A percentile compares a stretch with the other conserved stretches of the same genome.
phyloP scores from a whole-genome alignment of 2,888 invertebrate genomes.

The Andrena fulva region DNA sequence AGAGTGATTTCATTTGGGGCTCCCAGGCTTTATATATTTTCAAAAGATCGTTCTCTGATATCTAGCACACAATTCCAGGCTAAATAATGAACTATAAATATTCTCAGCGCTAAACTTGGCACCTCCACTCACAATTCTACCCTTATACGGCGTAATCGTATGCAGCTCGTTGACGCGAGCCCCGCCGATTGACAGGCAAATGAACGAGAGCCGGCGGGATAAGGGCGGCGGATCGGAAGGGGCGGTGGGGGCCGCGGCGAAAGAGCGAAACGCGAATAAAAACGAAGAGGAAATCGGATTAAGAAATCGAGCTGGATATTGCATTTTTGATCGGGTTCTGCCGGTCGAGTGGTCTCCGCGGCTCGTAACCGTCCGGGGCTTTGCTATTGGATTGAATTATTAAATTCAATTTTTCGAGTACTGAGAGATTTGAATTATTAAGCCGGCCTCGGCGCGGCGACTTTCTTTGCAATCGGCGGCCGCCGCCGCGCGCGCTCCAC shows the following conservation, averaged over 20 bases:
- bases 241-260: background rate
- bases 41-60: no score
- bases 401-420: constrained; percentile 85
- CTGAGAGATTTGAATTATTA: constrained; percentile 84
- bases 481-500: constrained; percentile 39
- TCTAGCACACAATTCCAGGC: no score
- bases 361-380: constrained; percentile 76
- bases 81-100: no score
- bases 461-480: constrained; percentile 73
- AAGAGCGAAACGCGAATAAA: constrained; percentile 52
- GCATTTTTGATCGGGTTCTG: constrained; percentile 83
- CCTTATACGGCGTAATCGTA: no score
- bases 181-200: constrained; percentile 12
- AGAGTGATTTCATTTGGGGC: no score
- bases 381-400: constrained; percentile 84
- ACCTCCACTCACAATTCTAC: no score
- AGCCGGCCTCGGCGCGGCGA: constrained; percentile 75
- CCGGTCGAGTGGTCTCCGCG: constrained; percentile 68
- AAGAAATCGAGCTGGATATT: constrained; percentile 84
- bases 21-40: no score
- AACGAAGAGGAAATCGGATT: constrained; percentile 80
- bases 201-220: background rate
- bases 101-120: no score
- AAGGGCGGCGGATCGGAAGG: constrained; percentile 9
- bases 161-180: background rate